These are phyloP conservation scores for Datnioides undecimradiatus DNA, from an alignment of 2,113 vertebrate genomes.

Conservation along the genomic window DNA sequence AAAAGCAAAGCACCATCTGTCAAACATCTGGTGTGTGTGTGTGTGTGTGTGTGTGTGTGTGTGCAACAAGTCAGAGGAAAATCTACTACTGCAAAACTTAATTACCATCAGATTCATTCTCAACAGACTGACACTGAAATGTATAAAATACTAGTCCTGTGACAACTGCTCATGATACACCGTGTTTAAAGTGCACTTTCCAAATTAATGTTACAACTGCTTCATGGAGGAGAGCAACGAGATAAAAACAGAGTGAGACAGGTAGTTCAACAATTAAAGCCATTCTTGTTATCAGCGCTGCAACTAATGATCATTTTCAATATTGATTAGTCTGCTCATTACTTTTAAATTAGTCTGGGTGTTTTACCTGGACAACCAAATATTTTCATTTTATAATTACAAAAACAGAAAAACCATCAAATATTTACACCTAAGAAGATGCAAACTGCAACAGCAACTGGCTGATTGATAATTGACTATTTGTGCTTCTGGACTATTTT, in stretches of 20 bases:
- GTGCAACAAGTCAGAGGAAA: constrained; percentile 19
- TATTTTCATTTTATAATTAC: no score
- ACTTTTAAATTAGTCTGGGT: background rate
- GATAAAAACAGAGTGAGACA: background rate
- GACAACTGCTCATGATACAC: background rate
- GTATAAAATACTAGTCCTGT: background rate
- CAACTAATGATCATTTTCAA: background rate
- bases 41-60: constrained; percentile 1
- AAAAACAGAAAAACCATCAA: background rate
- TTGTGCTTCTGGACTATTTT: no score
- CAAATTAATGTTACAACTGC: background rate
- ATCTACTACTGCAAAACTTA: constrained; percentile 8
- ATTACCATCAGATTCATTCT: background rate
- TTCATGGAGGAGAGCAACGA: background rate
- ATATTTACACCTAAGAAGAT: background rate
- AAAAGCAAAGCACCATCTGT: constrained; percentile 40
- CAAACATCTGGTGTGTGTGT: constrained; percentile 43
- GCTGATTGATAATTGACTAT: no score
- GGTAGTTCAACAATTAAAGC: background rate
- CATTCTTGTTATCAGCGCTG: background rate
- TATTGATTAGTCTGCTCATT: background rate
- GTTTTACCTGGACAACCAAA: no score
- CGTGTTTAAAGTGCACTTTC: background rate
- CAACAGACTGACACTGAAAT: constrained; percentile 18
- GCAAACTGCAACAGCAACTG: no score